A percentile compares a stretch with the other conserved stretches of the same genome.
Evolutionary conservation across 2,113 vertebrate genomes (phyloP).

Genomic region (Mormyrus lacerda): DNA sequence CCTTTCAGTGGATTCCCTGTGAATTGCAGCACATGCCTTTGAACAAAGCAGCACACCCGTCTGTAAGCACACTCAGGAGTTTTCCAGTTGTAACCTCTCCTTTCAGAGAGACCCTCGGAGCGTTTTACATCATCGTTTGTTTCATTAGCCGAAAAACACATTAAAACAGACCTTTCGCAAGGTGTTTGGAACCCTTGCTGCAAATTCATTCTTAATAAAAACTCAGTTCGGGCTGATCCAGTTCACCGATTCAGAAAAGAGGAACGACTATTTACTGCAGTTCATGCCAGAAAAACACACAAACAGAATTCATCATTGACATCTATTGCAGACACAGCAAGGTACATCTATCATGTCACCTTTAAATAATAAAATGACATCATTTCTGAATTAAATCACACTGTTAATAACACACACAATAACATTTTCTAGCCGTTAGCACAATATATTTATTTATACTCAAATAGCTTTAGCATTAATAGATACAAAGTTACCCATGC

Average conservation of each 20-base stretch:
- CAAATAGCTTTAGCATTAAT: background rate
- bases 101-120: background rate
- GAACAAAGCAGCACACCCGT: background rate
- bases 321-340: slow-evolving; percentile 1
- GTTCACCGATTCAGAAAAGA: background rate
- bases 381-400: background rate
- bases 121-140: background rate
- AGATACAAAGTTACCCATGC: background rate
- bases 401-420: background rate
- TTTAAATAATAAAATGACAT: background rate
- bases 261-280: slow-evolving; percentile 9
- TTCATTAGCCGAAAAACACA: background rate
- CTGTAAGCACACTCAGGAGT: background rate
- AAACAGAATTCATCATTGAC: slow-evolving; percentile 17
- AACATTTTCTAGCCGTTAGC: background rate
- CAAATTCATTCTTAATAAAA: background rate
- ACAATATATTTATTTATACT: background rate
- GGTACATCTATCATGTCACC: slow-evolving; percentile 17
- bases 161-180: background rate
- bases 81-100: background rate
- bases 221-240: background rate
- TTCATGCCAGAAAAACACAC: slow-evolving; percentile 10
- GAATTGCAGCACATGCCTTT: background rate
- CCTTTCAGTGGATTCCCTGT: background rate
- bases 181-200: background rate